Evolutionary conservation across 2,888 invertebrate genomes (phyloP), one percentile per base, ranked within the genome.

Genomic region (Amorpha juglandis): DNA sequence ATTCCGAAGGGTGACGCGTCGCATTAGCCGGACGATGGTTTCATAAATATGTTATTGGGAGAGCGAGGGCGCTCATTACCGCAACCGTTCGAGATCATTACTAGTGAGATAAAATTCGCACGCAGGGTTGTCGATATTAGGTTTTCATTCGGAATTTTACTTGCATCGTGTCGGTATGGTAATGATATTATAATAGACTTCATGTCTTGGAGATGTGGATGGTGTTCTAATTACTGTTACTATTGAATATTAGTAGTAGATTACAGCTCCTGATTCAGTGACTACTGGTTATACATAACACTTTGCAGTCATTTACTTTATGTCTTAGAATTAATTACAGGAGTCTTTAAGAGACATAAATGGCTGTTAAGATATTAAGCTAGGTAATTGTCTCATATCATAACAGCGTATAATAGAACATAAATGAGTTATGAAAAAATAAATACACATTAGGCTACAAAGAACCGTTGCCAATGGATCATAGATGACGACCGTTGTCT

Each of bases 11-110:
- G 80, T 89, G 88, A 87, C 89, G 85, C 84, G 81, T 81, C 83
- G 88, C 89, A 91, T 91, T 91, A 91, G 73, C 78, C 72, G 71
- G 78, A 81, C 86, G 88, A 85, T 80, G 87, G 82, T 89, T 90
- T 89, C 90, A 91, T 91, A 91, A 91, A 91, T 91, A 91, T 87
- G 89, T 91, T 90, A 91, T 90, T 91, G 91, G 80, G 82, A 78
- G 83, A 84, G 78, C 79, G 78, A 79, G 80, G 85, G 82, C 84
- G 81, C 91, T 90, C 90, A 91, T 91, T 92, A 91, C 87, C 74
- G 76, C 77, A 74, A 78, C 76, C 81, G 83, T 79, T 78, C 73
- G 81, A 86, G 89, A 88, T 91, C 91, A 90, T 91, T 91, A 90
- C 88, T 84, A 78, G 82, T 19, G 82, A 83, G 90, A 91, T 92